Percentiles rank a stretch among this genome's conserved stretches.
Evolutionary conservation across 2,888 invertebrate species (phyloP).

Genomic region (Argynnis bischoffii): DNA sequence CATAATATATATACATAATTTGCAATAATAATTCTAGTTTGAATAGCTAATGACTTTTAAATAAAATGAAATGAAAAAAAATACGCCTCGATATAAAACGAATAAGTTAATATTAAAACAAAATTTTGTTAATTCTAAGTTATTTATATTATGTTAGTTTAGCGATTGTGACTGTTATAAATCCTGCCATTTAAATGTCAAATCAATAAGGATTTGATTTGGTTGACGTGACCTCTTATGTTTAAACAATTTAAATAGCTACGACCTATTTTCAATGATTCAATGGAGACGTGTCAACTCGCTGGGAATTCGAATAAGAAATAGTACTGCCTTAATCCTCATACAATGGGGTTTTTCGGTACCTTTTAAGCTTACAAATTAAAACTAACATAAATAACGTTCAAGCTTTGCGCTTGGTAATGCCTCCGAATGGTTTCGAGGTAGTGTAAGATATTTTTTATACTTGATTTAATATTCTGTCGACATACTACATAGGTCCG

Average conservation of each 20-base stretch:
- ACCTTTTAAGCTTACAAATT: constrained; percentile 35
- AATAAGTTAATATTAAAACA: constrained; percentile 1
- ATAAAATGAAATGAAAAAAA: no score
- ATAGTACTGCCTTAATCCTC: constrained; percentile 54
- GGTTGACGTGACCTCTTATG: constrained; percentile 26
- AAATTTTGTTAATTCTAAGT: background rate
- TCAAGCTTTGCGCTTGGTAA: constrained; percentile 22
- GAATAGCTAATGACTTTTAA: no score
- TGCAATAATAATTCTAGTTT: constrained; percentile 6
- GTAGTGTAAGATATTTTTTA: constrained; percentile 13
- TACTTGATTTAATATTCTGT: constrained; percentile 55
- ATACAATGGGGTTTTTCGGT: constrained; percentile 55
- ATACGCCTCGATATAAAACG: background rate
- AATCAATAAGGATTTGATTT: constrained; percentile 23
- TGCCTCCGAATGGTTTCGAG: background rate
- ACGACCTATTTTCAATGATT: constrained; percentile 38
- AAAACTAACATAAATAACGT: constrained; percentile 42
- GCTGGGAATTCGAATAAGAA: constrained; percentile 67
- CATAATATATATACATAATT: background rate
- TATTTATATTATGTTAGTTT: constrained; percentile 9
- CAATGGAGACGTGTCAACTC: constrained; percentile 62
- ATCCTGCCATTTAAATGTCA: constrained; percentile 12
- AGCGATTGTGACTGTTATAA: constrained; percentile 16
- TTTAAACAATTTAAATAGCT: constrained; percentile 30
- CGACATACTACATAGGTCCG: constrained; percentile 47